phyloP scores from a whole-genome alignment of 2,113 vertebrate genomes.

The Tupaia chinensis region DNA sequence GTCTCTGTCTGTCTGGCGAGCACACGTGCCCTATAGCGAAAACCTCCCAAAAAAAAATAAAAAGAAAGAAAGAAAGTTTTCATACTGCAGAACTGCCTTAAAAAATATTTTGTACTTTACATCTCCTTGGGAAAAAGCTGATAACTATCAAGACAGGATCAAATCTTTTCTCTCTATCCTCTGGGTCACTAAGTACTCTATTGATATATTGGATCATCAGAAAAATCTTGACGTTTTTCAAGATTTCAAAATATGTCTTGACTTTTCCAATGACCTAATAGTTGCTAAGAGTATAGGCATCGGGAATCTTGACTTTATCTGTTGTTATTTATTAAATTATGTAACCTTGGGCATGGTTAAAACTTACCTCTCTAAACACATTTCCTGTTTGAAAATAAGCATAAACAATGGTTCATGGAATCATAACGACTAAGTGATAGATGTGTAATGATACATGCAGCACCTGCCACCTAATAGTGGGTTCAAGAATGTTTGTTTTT shows the following conservation, averaged over 20 bases:
- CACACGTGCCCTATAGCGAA: too few relatives aligned
- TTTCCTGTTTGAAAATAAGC: neutral
- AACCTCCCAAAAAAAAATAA: too few relatives aligned
- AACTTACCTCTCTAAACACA: neutral
- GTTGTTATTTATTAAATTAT: neutral
- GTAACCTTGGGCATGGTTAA: neutral
- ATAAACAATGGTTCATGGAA: neutral
- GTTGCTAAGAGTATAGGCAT: neutral
- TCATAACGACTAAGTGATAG: neutral
- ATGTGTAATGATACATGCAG: neutral
- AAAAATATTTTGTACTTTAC: neutral
- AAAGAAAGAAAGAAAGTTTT: too few relatives aligned
- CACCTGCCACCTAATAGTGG: neutral
- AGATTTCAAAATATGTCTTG: too few relatives aligned
- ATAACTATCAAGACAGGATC: neutral
- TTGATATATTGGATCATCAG: neutral
- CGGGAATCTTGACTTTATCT: neutral
- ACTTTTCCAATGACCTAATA: too few relatives aligned
- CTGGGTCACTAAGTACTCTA: neutral
- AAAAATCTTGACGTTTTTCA: too few relatives aligned
- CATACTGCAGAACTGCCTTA: neutral
- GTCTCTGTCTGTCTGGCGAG: too few relatives aligned
- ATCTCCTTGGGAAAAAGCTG: constrained; percentile 8
- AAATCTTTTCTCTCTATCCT: neutral
- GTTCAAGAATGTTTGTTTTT: neutral